Percentiles rank a stretch among this genome's conserved stretches.
These are phyloP conservation scores for Xestia sexstrigata DNA, from an alignment of 2,888 invertebrate genomes.

Conservation along the genomic window DNA sequence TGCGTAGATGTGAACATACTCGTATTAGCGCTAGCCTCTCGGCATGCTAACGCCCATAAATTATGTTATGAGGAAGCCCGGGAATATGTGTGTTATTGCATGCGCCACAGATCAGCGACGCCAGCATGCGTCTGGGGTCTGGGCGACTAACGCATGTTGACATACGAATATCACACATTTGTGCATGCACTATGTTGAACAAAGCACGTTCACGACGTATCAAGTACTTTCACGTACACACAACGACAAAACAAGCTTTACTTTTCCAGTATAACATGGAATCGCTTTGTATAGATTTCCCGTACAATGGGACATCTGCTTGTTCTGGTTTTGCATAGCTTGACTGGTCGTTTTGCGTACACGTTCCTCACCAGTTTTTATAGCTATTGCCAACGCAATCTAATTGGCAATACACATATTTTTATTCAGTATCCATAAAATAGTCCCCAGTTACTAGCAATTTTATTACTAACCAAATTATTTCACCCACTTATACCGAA, in stretches of 20 bases:
- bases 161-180: neutral
- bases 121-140: neutral
- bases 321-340: neutral
- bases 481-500: neutral
- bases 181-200: neutral
- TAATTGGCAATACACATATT: constrained; percentile 41
- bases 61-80: neutral
- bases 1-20: neutral
- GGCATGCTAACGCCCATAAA: neutral
- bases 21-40: neutral
- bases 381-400: constrained; percentile 28
- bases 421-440: constrained; percentile 43
- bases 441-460: neutral
- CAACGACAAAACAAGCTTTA: neutral
- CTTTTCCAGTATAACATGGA: neutral
- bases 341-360: neutral
- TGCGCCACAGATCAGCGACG: neutral
- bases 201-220: neutral
- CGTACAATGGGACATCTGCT: neutral
- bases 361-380: constrained; percentile 18
- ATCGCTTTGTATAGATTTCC: neutral
- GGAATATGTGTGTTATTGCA: neutral
- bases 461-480: constrained; percentile 15
- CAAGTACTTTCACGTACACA: neutral
- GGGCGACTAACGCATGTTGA: neutral